A percentile compares a stretch with the other conserved stretches of the same genome.
Conservation (phyloP, 2,113 vertebrate species). For the Recurvirostra avosetta region DNA sequence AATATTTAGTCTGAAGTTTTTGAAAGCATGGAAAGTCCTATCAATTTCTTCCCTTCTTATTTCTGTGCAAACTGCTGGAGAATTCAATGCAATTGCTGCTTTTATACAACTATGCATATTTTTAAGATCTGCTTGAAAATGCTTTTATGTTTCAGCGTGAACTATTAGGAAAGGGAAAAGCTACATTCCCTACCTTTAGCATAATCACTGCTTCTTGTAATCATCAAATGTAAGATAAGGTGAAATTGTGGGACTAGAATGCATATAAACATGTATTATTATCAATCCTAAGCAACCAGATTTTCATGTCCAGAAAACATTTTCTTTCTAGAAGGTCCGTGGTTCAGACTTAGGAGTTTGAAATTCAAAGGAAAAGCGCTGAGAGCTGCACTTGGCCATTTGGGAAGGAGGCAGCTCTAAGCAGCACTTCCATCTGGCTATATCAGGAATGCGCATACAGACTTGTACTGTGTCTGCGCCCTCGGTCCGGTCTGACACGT, state of each 20-base stretch:
- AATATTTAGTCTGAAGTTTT: not conserved
- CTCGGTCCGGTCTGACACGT: accelerated
- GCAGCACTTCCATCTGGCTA: not conserved
- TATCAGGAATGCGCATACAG: accelerated
- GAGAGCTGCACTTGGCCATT: not conserved
- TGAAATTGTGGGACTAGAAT: not conserved
- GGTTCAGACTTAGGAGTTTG: not conserved
- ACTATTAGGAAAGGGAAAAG: not conserved
- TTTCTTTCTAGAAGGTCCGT: not conserved
- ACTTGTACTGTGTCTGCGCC: not conserved
- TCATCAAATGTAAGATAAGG: not conserved
- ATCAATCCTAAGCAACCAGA: not conserved
- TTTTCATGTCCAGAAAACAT: not conserved
- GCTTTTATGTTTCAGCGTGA: not conserved
- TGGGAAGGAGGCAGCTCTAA: not conserved
- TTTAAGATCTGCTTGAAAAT: not conserved
- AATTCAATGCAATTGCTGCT: not conserved
- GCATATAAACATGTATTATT: not conserved
- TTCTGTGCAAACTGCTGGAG: not conserved
- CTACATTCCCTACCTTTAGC: not conserved
- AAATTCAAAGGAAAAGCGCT: not conserved
- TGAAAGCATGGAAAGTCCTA: not conserved
- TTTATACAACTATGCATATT: not conserved
- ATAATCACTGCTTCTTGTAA: not conserved
- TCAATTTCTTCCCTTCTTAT: not conserved